Evolutionary conservation across 2,797 vertebrate species (phyloP).

Genomic region (Gymnothorax javanicus): DNA sequence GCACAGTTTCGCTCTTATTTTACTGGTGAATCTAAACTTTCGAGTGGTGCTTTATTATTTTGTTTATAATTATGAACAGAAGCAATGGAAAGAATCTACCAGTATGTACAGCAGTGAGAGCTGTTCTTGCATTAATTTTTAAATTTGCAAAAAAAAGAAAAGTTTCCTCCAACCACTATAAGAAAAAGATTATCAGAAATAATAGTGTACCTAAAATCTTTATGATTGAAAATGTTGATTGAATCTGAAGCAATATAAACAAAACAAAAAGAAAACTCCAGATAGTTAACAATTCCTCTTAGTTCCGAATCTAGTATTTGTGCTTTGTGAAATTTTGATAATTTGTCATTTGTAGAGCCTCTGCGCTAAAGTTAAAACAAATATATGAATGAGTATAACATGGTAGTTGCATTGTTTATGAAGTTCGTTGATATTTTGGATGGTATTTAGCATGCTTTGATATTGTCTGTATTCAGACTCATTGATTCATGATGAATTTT

Average conservation of each 20-base stretch:
- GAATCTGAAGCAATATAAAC: background rate
- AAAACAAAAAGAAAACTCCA: background rate
- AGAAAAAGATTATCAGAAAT: no score
- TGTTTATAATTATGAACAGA: no score
- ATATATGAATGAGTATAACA: background rate
- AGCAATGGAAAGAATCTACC: no score
- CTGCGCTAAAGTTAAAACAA: background rate
- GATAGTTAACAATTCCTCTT: background rate
- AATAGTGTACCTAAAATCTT: no score
- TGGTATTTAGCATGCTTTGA: background rate
- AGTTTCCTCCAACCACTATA: no score
- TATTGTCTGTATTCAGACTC: background rate
- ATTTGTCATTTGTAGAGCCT: background rate
- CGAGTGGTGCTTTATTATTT: no score
- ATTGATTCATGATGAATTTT: background rate
- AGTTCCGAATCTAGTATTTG: background rate
- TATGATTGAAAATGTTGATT: background rate
- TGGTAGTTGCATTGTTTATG: background rate
- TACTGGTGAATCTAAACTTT: no score
- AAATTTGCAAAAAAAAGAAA: no score
- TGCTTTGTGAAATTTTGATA: background rate
- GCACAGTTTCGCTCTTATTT: no score
- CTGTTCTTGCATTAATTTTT: no score
- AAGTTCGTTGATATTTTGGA: background rate
- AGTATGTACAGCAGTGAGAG: no score